These are phyloP conservation scores for Pseudonaja textilis DNA, from an alignment of 2,113 vertebrate genomes.

Conservation along the genomic window DNA sequence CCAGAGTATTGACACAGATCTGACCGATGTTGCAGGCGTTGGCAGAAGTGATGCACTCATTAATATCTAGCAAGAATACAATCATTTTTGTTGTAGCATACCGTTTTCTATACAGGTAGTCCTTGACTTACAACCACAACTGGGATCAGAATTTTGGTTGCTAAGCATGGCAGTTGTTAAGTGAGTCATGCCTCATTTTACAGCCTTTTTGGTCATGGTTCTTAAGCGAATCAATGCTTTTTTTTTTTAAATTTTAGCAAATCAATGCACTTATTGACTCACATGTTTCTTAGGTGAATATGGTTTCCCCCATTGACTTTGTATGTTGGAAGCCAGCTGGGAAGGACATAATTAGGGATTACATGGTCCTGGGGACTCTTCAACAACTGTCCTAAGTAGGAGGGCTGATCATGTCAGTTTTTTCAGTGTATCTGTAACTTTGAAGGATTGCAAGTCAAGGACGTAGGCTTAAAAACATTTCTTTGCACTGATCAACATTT, in stretches of 20 bases:
- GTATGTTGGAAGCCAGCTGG: not conserved
- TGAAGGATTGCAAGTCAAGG: not conserved
- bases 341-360: not conserved
- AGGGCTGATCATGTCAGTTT: not conserved
- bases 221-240: not conserved
- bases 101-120: not conserved
- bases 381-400: not conserved
- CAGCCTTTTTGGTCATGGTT: not conserved
- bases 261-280: not conserved
- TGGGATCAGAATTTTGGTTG: not conserved
- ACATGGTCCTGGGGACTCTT: not conserved
- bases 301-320: not conserved
- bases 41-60: constrained; percentile 85
- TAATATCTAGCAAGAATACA: constrained; percentile 77
- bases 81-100: not conserved
- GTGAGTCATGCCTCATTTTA: not conserved
- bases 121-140: not conserved
- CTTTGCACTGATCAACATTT: not conserved
- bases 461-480: not conserved
- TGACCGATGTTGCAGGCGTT: constrained; percentile 85
- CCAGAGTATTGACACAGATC: constrained; percentile 86
- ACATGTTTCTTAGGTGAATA: not conserved
- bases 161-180: not conserved
- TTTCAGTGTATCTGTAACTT: not conserved
- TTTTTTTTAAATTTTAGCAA: not conserved